These are phyloP conservation scores for Apamea monoglypha DNA, from an alignment of 2,888 invertebrate species.

Conservation along the genomic window DNA sequence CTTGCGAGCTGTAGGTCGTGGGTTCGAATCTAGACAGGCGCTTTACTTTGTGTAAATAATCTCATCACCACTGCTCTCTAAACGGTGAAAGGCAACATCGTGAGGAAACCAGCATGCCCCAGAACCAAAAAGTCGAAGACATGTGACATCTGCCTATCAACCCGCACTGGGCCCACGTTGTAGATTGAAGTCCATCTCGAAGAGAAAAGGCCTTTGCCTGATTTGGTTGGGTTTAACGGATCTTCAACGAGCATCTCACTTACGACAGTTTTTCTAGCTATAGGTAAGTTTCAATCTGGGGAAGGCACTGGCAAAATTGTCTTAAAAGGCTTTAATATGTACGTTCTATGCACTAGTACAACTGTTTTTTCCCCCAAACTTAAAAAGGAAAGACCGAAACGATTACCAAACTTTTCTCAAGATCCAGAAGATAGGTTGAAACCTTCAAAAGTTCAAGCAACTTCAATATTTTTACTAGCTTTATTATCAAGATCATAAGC, in stretches of 20 bases:
- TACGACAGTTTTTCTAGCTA: neutral
- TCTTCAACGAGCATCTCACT: neutral
- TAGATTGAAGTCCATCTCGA: no score
- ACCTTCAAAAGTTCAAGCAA: slow-evolving; percentile 48
- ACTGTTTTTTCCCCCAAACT: slow-evolving; percentile 6
- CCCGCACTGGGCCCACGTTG: no score
- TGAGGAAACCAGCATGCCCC: no score
- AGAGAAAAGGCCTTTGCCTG: no score
- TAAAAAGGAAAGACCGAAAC: slow-evolving; percentile 18
- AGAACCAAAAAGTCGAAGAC: no score
- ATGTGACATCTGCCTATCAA: no score
- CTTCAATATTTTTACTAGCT: slow-evolving; percentile 58
- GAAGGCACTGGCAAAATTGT: neutral
- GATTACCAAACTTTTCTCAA: slow-evolving; percentile 31
- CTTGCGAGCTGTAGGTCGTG: no score
- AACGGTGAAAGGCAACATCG: no score
- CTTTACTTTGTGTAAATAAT: no score
- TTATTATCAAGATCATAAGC: slow-evolving; percentile 71
- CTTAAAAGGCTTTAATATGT: neutral
- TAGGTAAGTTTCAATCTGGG: neutral
- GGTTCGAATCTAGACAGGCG: no score
- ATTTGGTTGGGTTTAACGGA: no score
- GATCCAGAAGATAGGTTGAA: slow-evolving; percentile 41
- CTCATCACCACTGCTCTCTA: no score
- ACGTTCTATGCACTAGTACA: neutral